These are phyloP conservation scores for Epirrita christyi DNA, from an alignment of 2,888 invertebrate species.

Conservation along the genomic window DNA sequence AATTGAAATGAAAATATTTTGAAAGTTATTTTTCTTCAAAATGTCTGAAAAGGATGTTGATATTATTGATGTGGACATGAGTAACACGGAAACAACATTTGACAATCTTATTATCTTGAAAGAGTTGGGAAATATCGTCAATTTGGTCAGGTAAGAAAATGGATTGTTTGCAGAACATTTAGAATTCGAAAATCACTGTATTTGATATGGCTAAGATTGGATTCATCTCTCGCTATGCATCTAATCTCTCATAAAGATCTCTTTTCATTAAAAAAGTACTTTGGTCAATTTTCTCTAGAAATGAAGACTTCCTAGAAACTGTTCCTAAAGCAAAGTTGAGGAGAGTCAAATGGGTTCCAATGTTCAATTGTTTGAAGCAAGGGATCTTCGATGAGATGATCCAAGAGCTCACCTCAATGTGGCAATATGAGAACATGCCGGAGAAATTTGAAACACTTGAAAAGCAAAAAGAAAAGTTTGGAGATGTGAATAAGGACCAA, in stretches of 20 bases:
- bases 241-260: not conserved
- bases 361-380: slow-evolving; percentile 75
- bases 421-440: slow-evolving; percentile 75
- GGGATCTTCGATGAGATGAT: slow-evolving; percentile 71
- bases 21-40: slow-evolving; percentile 8
- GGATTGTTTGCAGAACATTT: not conserved
- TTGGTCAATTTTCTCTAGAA: slow-evolving; percentile 47
- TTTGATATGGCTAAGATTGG: not conserved
- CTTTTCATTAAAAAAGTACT: too few species aligned
- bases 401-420: slow-evolving; percentile 72
- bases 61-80: slow-evolving; percentile 54
- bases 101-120: slow-evolving; percentile 73
- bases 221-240: not conserved
- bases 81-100: slow-evolving; percentile 61
- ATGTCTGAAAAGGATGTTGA: slow-evolving; percentile 63
- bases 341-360: slow-evolving; percentile 75
- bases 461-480: slow-evolving; percentile 71
- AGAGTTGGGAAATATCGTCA: slow-evolving; percentile 73
- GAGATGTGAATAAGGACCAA: slow-evolving; percentile 54
- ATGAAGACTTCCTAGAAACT: slow-evolving; percentile 76
- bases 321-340: slow-evolving; percentile 71
- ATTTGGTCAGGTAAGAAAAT: slow-evolving; percentile 62
- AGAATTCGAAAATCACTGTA: not conserved
- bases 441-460: slow-evolving; percentile 68
- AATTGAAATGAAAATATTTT: not conserved